phyloP scores from a whole-genome alignment of 2,797 vertebrate species.

The Smutsia gigantea region DNA sequence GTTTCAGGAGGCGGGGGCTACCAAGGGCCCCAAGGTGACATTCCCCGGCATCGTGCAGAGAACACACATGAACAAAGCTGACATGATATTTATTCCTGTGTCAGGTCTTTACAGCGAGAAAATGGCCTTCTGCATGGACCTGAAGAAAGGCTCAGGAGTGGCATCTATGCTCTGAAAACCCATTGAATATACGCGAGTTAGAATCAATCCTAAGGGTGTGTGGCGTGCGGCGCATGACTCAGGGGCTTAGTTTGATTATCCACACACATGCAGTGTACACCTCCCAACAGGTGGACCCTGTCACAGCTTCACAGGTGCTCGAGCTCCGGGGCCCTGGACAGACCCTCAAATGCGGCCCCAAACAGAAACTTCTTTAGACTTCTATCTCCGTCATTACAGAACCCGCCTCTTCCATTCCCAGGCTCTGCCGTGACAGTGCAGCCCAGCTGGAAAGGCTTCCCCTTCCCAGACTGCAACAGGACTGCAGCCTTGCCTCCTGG shows the following conservation, averaged over 20 bases:
- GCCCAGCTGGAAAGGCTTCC: not conserved
- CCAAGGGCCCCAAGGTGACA: not conserved
- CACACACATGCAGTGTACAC: too few species aligned
- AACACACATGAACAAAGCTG: not conserved
- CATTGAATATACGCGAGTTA: not conserved
- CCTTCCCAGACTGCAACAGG: not conserved
- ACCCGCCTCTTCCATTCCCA: not conserved
- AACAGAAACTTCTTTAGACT: not conserved
- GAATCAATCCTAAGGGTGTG: not conserved
- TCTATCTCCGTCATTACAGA: not conserved
- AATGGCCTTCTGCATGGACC: fast-evolving
- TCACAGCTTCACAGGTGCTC: not conserved
- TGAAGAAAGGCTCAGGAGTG: not conserved
- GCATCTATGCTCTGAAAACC: not conserved
- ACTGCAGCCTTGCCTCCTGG: not conserved
- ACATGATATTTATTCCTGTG: not conserved
- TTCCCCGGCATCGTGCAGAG: not conserved
- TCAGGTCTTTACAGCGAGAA: not conserved
- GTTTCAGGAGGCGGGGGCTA: not conserved
- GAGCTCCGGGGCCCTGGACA: too few species aligned
- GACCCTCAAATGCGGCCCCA: not conserved
- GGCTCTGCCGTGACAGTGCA: not conserved
- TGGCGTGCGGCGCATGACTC: too few species aligned
- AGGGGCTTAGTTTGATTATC: not conserved
- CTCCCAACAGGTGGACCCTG: not conserved